Percentiles rank a stretch among this genome's conserved stretches.
These are phyloP conservation scores for Microtus montanus DNA, from an alignment of 2,113 vertebrate genomes.

Conservation along the genomic window DNA sequence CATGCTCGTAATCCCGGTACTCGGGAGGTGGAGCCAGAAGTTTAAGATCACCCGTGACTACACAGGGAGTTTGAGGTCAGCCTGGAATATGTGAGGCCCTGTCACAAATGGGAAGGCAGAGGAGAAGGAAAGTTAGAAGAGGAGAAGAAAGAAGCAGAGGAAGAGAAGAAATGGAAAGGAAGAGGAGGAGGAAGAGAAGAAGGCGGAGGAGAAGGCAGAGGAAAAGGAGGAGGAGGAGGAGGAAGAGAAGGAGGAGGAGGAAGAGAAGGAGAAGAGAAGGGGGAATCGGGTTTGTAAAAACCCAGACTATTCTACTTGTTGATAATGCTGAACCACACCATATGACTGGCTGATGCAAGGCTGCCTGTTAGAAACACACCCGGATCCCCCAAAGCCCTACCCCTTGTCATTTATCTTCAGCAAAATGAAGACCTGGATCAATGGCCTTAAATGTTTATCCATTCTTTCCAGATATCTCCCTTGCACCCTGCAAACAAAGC, in stretches of 20 bases:
- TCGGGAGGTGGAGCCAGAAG: not conserved
- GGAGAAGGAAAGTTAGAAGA: not conserved
- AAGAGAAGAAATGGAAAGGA: not conserved
- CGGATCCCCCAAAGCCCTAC: not conserved
- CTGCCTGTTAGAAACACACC: not conserved
- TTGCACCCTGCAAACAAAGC: not conserved
- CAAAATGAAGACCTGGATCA: not conserved
- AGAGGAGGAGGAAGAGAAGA: not conserved
- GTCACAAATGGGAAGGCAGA: not conserved
- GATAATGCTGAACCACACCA: not conserved
- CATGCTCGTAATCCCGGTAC: no score
- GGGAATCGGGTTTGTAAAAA: not conserved
- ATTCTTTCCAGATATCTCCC: not conserved
- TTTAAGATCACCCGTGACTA: not conserved
- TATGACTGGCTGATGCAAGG: not conserved
- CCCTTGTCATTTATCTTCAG: not conserved
- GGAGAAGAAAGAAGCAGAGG: not conserved
- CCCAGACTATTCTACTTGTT: not conserved
- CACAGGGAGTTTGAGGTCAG: not conserved
- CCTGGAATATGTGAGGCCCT: not conserved
- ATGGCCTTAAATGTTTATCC: not conserved
- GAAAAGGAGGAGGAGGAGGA: not conserved
- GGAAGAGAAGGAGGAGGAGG: not conserved
- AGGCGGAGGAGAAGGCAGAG: not conserved
- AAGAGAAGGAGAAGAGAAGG: not conserved